Evolutionary conservation across 1,140 invertebrate genomes (phyloP).

Genomic region (Oncopeltus fasciatus): DNA sequence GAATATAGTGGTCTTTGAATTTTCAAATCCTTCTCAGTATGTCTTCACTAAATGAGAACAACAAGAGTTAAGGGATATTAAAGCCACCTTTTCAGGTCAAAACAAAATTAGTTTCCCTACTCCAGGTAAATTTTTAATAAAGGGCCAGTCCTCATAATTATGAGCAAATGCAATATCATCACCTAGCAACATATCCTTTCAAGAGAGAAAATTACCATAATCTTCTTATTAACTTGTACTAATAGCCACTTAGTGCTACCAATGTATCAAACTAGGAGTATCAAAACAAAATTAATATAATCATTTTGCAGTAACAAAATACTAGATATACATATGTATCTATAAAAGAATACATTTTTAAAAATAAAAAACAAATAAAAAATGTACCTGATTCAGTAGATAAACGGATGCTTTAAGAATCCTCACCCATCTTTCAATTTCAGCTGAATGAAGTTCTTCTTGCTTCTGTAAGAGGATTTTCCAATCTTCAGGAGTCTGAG

Average conservation of each 20-base stretch:
- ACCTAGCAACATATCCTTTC: no score
- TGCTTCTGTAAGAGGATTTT: constrained; percentile 56
- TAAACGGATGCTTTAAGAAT: constrained; percentile 47
- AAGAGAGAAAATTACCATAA: not conserved
- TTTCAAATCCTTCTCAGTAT: no score
- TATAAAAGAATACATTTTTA: not conserved
- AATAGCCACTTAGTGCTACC: not conserved
- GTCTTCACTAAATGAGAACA: no score
- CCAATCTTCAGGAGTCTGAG: constrained; percentile 61
- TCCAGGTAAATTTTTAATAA: no score
- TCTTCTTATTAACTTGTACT: not conserved
- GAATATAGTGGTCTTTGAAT: no score
- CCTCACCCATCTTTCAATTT: constrained; percentile 61
- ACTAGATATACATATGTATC: not conserved
- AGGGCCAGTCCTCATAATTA: no score
- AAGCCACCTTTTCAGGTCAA: no score
- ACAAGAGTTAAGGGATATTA: no score
- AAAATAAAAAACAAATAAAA: not conserved
- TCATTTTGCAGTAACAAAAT: not conserved
- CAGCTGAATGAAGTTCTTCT: constrained; percentile 53
- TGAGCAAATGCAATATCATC: no score
- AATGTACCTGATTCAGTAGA: constrained; percentile 33
- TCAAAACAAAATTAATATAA: not conserved
- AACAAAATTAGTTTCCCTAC: no score
- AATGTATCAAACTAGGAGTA: not conserved